Evolutionary conservation across 2,888 invertebrate species (phyloP), one percentile per base, ranked within the genome.

Genomic region (Aleiodes testaceus): DNA sequence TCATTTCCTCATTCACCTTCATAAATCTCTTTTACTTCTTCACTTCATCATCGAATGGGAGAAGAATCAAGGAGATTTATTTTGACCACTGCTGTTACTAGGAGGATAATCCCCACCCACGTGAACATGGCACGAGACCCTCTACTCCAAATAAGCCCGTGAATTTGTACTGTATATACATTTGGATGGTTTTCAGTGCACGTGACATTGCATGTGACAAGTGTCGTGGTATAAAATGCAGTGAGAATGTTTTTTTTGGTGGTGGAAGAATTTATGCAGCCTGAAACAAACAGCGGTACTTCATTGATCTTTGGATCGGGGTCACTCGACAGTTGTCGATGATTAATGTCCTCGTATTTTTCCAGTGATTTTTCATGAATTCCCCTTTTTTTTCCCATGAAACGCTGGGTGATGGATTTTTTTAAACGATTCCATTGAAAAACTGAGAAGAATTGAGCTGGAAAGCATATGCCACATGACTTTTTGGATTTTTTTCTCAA

Each of bases 221-320:
- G 55, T 55, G 55, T 55, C 55, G 36, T 14, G 36, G 30, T 55
- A 36, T 55, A 30, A 30, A 55, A 30, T 55, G 5, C 30, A n/a
- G 30, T 36, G 30, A 16, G 2, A 36, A 55, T 36, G 55, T 55
- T 30, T 26, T 14, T 30, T 30, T 14, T 30, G 20, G 9, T 0
- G 11, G 36, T 36, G 36, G 36, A 7, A 36, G 9, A 36, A 36
- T 36, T 36, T 36, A 36, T 36, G 9, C 36, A 36, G 2, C 9
- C 11, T 36, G 36, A 6, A 36, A 36, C 36, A 9, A 36, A 36
- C 36, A 52, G 18, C 20, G 11, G 59, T 30, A 68, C 55, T 66
- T 59, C 68, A 68, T 68, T 45, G 47, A 68, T 68, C 61, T 49
- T 47, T 45, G 26, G 68, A 68, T 68, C 68, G 68, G 61, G 59